Conservation (phyloP, 2,888 invertebrate genomes). For the Nomada lathburiana region DNA sequence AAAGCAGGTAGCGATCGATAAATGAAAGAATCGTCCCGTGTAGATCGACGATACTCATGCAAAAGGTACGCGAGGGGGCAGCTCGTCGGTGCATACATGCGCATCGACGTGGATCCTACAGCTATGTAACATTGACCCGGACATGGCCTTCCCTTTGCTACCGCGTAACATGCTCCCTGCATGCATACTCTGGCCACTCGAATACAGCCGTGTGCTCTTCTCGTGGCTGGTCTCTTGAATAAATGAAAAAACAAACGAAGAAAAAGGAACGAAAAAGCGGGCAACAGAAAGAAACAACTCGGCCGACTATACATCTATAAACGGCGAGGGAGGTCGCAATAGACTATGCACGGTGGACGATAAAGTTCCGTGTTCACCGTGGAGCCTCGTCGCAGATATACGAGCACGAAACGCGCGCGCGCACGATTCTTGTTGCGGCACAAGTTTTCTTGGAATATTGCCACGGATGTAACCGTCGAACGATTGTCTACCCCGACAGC, state of each 20-base stretch:
- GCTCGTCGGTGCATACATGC: slow-evolving; percentile 66
- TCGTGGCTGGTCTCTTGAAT: slow-evolving; percentile 17
- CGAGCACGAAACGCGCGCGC: slow-evolving; percentile 47
- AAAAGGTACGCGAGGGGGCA: slow-evolving; percentile 42
- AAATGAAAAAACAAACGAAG: background rate
- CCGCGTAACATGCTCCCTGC: slow-evolving; percentile 60
- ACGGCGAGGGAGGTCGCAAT: slow-evolving; percentile 52
- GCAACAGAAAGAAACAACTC: slow-evolving; percentile 19
- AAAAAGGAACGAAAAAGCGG: background rate
- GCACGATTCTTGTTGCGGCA: background rate
- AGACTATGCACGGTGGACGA: slow-evolving; percentile 34
- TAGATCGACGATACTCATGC: slow-evolving; percentile 22
- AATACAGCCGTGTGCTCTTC: slow-evolving; percentile 24
- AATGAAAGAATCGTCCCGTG: slow-evolving; percentile 33
- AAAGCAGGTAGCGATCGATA: slow-evolving; percentile 10
- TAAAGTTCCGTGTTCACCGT: slow-evolving; percentile 60
- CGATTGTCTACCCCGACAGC: slow-evolving; percentile 50
- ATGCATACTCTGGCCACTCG: slow-evolving; percentile 54
- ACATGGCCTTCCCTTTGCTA: slow-evolving; percentile 69
- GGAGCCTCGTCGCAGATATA: slow-evolving; percentile 56
- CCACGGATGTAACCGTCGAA: slow-evolving; percentile 43
- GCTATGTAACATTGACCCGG: slow-evolving; percentile 73
- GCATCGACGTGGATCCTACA: slow-evolving; percentile 69
- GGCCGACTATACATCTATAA: slow-evolving; percentile 55
- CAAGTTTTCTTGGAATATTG: slow-evolving; percentile 54